Evolutionary conservation across 2,888 invertebrate species (phyloP), one percentile per base, ranked within the genome.

Genomic region (Taenaris catops): DNA sequence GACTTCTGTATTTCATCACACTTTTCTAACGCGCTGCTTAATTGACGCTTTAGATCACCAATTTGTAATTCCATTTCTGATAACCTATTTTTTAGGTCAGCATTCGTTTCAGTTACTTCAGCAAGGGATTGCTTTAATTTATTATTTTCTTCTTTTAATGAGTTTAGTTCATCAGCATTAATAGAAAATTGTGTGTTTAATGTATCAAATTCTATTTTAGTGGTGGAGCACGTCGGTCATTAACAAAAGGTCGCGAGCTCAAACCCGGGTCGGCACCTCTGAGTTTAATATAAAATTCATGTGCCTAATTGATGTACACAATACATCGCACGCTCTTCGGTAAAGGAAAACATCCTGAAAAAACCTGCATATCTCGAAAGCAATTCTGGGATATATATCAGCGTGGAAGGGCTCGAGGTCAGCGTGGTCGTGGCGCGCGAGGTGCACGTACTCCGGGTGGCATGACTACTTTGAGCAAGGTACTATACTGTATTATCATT

Each of bases 371-470:
- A n/a, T n/a, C n/a, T n/a, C n/a, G n/a, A n/a, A n/a, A n/a, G n/a
- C n/a, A n/a, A n/a, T n/a, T n/a, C n/a, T n/a, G n/a, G n/a, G n/a
- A n/a, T n/a, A n/a, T n/a, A n/a, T n/a, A n/a, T n/a, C n/a, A n/a
- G n/a, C n/a, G n/a, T n/a, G 96, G 96, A 3, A 91, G 97, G 7
- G 96, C 95, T 76, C 91, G 96, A 1, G 93, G 94, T 1, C 91
- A 93, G 60, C 89, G 95, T 8, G 93, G 93, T 49, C 88, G 92
- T 63, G 92, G 93, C 33, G 53, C 92, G 83, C 49, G 95, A 16
- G 92, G 92, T 5, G 92, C 91, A 0, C 73, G 91, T 14, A 91
- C 91, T 33, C 91, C 91, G 45, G 90, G 90, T 41, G 91, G 90
- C 44, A 94, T 96, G 93, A 95, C 96, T 46, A 92, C 93, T 32